Evolutionary conservation across 2,797 vertebrate species (phyloP).

Genomic region (Streptopelia turtur): DNA sequence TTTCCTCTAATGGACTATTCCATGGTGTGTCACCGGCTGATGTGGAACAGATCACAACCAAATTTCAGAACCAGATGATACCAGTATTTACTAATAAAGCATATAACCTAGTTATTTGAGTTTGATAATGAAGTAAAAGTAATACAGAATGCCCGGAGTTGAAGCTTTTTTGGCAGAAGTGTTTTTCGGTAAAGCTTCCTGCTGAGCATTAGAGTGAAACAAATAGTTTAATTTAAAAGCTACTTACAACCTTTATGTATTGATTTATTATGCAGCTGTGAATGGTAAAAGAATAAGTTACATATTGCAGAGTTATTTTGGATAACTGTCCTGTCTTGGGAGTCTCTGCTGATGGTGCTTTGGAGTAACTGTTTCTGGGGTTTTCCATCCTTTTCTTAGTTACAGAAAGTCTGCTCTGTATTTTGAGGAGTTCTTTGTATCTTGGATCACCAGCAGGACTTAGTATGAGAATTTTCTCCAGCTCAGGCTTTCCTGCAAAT

Average conservation of each 20-base stretch:
- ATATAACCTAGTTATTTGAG: not conserved
- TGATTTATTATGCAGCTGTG: slow-evolving; percentile 33
- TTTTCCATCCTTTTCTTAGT: not conserved
- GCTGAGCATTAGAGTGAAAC: not conserved
- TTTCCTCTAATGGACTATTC: not conserved
- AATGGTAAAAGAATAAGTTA: slow-evolving; percentile 2
- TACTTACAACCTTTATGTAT: slow-evolving; percentile 8
- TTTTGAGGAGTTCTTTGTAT: not conserved
- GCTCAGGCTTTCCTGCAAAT: not conserved
- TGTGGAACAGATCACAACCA: not conserved
- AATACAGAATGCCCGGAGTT: not conserved
- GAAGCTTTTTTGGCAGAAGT: not conserved
- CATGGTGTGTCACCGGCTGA: not conserved
- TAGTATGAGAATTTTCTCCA: not conserved
- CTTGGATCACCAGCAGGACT: not conserved
- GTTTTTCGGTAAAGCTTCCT: not conserved
- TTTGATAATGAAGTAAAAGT: not conserved
- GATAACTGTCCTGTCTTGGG: not conserved
- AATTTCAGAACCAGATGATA: not conserved
- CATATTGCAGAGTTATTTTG: not conserved
- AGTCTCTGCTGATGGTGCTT: not conserved
- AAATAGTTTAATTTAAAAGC: slow-evolving; percentile 25
- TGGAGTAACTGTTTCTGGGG: not conserved
- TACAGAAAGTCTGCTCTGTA: not conserved
- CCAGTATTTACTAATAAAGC: slow-evolving; percentile 4